Evolutionary conservation across 2,888 invertebrate species (phyloP).

Genomic region (Cheilosia soror): DNA sequence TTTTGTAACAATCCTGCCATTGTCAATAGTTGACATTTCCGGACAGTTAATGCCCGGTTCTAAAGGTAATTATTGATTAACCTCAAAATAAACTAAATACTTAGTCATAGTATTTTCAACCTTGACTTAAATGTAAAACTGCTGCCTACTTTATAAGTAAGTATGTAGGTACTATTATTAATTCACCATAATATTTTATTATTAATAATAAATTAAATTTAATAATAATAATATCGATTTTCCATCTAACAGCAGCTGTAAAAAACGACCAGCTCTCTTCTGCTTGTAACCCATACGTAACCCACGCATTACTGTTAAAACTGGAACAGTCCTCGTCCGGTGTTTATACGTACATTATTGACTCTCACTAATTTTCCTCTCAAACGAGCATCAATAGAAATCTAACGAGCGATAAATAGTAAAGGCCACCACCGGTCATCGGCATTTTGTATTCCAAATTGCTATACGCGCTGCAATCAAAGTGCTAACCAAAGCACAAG

Average conservation of each 20-base stretch:
- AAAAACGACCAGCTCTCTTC: slow-evolving; percentile 43
- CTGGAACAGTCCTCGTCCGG: slow-evolving; percentile 9
- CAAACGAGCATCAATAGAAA: slow-evolving; percentile 70
- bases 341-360: slow-evolving; percentile 56
- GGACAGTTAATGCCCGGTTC: not conserved
- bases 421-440: slow-evolving; percentile 42
- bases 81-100: not conserved
- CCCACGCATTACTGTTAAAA: not conserved
- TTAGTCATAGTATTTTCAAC: too few species aligned
- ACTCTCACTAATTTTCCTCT: slow-evolving; percentile 73
- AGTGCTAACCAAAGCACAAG: slow-evolving; percentile 66
- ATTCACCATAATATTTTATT: too few species aligned
- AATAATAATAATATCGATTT: slow-evolving; percentile 33
- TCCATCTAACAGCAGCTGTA: slow-evolving; percentile 25
- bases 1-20: not conserved
- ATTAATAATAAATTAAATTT: too few species aligned
- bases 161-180: too few species aligned
- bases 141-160: too few species aligned
- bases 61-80: not conserved
- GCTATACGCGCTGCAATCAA: slow-evolving; percentile 49
- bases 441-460: slow-evolving; percentile 57
- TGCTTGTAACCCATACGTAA: slow-evolving; percentile 39
- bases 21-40: not conserved
- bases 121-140: too few species aligned
- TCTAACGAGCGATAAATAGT: slow-evolving; percentile 71